Base-by-base conservation (phyloP, 92 coral and sea anemone genomes). In the Bergia puertoricense region DNA sequence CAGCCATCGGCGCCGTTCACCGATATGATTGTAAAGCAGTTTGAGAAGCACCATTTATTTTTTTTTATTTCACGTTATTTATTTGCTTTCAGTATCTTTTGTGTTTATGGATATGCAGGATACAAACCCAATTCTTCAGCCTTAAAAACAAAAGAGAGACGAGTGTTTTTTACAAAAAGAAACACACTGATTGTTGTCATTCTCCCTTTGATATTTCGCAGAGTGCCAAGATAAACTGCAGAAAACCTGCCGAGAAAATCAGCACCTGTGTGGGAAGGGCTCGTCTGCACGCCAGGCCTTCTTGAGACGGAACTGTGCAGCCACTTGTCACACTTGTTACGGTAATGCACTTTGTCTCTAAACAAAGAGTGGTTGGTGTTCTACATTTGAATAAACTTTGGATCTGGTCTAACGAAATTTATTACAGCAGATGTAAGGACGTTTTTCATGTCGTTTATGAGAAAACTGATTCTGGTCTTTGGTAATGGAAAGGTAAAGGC, bases 231-330 rank as follows among this genome's bases (percentile, higher is more conserved):
- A 81, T 41, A 81, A 65, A 81, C 82, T 79, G 11, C 30, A 50
- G 37, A 81, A 62, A 59, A 54, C 36, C 67, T 81, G 85, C 46
- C 71, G 51, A 59, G 44, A 81, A 20, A 59, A 39, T 39, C 39
- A 81, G 15, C 73, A 81, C 44, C 37, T 42, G 48, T 81, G 85
- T 8, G 15, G 41, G 30, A 39, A 11, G 13, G 85, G 85, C 7
- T 39, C 85, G 1, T 37, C 72, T 16, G 74, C 41, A 40, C 74
- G 85, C 9, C 51, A n/a, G 50, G 85, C 45, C 45, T 81, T 81
- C 40, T 14, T 81, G 22, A 36, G 74, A 81, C 5, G 14, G 18
- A 81, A 81, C 85, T 81, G 85, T 62, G 85, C 85, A 57, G 85
- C 85, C 10, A 81, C 85, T n/a, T 81, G 85, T 9, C 45, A 30